Percentiles rank a stretch among this genome's conserved stretches.
Evolutionary conservation across 1,140 invertebrate genomes (phyloP).

Genomic region (Drosophila aff.): DNA sequence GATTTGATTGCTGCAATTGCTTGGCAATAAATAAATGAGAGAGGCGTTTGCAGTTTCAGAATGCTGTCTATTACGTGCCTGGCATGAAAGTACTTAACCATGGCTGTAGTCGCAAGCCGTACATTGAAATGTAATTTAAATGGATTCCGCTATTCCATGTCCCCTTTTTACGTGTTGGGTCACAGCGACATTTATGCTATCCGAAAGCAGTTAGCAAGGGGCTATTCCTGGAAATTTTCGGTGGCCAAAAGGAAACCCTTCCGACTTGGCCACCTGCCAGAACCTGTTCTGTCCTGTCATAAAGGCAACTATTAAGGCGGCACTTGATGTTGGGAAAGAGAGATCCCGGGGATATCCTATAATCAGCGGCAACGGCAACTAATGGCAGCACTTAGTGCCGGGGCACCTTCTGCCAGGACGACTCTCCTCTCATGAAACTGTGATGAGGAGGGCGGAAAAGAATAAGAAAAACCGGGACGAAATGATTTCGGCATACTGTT

Average conservation of each 20-base stretch:
- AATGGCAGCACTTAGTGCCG: slow-evolving; percentile 34
- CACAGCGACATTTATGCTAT: slow-evolving; percentile 41
- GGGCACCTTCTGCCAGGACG: slow-evolving; percentile 30
- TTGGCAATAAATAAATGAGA: slow-evolving; percentile 70
- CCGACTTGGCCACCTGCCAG: slow-evolving; percentile 24
- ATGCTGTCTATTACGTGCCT: slow-evolving; percentile 62
- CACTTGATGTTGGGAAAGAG: slow-evolving; percentile 26
- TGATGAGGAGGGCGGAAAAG: slow-evolving; percentile 41
- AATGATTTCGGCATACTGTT: slow-evolving; percentile 54
- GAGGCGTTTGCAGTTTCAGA: slow-evolving; percentile 41
- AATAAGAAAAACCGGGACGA: slow-evolving; percentile 10
- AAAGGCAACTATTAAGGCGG: slow-evolving; percentile 41
- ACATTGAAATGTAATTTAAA: slow-evolving; percentile 54
- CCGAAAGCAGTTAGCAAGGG: slow-evolving; percentile 33
- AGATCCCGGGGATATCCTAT: slow-evolving; percentile 17
- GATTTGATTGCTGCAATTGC: slow-evolving; percentile 69
- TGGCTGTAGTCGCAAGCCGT: slow-evolving; percentile 6
- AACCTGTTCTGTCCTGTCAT: slow-evolving; percentile 22
- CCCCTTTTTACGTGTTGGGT: slow-evolving; percentile 33
- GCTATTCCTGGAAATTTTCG: slow-evolving; percentile 10
- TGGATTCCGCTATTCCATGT: slow-evolving; percentile 34
- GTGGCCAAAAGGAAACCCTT: slow-evolving; percentile 31
- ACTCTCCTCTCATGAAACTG: slow-evolving; percentile 36
- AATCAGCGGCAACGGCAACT: slow-evolving; percentile 40
- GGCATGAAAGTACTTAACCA: slow-evolving; percentile 36